These are phyloP conservation scores for Pogonus chalceus DNA, from an alignment of 1,140 invertebrate species.

Conservation along the genomic window DNA sequence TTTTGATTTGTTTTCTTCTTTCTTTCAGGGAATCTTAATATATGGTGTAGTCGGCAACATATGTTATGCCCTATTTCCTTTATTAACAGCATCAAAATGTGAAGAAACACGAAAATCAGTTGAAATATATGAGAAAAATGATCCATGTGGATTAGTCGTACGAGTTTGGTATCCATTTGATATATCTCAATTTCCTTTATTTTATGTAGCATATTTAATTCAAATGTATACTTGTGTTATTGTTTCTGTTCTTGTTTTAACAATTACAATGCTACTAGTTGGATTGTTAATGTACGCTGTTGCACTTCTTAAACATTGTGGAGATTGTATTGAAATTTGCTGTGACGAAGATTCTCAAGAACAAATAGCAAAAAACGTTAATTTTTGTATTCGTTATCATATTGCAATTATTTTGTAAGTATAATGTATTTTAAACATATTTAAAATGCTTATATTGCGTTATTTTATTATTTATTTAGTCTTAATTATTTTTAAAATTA, in stretches of 20 bases:
- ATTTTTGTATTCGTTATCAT: constrained; percentile 20
- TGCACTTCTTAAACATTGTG: constrained; percentile 20
- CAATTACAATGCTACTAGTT: constrained; percentile 23
- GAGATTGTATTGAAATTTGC: constrained; percentile 13
- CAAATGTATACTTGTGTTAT: constrained; percentile 22
- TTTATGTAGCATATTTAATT: constrained; percentile 22
- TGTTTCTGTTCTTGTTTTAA: constrained; percentile 21
- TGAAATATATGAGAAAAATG: constrained; percentile 16
- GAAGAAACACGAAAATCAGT: constrained; percentile 5
- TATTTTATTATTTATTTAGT: too few relatives aligned
- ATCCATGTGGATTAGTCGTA: constrained; percentile 24
- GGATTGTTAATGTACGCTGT: constrained; percentile 23
- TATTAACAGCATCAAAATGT: constrained; percentile 19
- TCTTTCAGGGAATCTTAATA: constrained; percentile 16
- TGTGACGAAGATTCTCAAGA: constrained; percentile 9
- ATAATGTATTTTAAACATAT: too few relatives aligned
- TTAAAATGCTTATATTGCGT: too few relatives aligned
- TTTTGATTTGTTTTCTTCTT: not conserved
- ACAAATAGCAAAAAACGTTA: constrained; percentile 6
- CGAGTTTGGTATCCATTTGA: constrained; percentile 21
- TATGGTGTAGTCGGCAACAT: constrained; percentile 24
- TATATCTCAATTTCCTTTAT: constrained; percentile 19
- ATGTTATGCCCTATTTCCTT: constrained; percentile 21
- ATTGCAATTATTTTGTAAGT: constrained; percentile 23
- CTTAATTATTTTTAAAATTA: too few relatives aligned